Evolutionary conservation across 2,113 vertebrate species (phyloP).

Genomic region (Onychostoma macrolepis): DNA sequence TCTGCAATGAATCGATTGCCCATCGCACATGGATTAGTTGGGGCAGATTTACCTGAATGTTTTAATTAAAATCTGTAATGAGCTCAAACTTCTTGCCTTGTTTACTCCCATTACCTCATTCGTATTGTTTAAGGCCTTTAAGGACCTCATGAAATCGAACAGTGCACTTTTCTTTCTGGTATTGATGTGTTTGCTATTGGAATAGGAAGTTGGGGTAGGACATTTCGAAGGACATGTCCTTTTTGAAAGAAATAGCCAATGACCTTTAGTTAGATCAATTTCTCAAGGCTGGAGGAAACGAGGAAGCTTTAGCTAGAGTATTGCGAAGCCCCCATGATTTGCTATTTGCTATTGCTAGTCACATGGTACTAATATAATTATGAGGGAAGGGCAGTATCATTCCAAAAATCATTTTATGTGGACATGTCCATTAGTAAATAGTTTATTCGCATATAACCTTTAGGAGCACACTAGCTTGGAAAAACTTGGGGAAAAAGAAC

Average conservation of each 20-base stretch:
- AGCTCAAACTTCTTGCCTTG: constrained; percentile 8
- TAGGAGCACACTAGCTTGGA: neutral
- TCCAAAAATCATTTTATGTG: neutral
- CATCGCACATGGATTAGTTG: neutral
- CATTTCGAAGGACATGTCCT: neutral
- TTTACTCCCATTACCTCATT: neutral
- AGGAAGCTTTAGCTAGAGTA: neutral
- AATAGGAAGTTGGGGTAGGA: neutral
- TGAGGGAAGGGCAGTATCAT: neutral
- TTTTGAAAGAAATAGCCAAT: neutral
- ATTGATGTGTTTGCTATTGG: neutral
- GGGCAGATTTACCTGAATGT: neutral
- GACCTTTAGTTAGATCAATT: neutral
- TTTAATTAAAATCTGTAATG: neutral
- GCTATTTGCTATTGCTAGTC: neutral
- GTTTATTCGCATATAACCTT: neutral
- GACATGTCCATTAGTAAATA: neutral
- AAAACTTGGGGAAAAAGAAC: neutral
- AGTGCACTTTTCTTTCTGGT: neutral
- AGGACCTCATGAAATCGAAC: neutral
- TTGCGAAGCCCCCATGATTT: neutral
- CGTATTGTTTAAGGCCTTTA: neutral
- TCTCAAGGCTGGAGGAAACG: neutral
- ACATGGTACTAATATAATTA: neutral
- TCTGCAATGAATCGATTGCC: neutral